Evolutionary conservation across 92 coral and sea anemone species (phyloP).

Genomic region (Porites evermanni): DNA sequence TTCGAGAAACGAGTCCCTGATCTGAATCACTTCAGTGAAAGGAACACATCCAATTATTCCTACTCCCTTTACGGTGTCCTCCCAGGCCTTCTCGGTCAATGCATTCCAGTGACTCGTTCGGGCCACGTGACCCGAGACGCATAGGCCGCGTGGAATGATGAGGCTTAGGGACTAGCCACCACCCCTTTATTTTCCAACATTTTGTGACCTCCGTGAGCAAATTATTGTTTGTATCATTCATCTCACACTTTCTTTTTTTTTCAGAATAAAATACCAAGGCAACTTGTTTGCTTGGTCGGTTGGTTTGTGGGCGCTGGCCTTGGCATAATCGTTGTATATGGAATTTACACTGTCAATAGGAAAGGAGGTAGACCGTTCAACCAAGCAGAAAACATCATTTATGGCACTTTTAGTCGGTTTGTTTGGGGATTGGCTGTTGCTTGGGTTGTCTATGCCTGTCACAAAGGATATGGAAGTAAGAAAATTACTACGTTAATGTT

Average conservation of each 20-base stretch:
- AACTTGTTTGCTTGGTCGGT: conserved; percentile 31
- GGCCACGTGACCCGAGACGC: too few species aligned
- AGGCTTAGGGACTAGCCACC: too few species aligned
- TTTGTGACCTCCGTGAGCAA: not conserved
- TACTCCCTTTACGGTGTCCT: too few species aligned
- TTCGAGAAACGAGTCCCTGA: too few species aligned
- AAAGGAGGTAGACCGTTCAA: conserved; percentile 69
- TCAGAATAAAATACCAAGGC: conserved; percentile 31
- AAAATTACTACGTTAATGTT: not conserved
- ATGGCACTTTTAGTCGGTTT: conserved; percentile 76
- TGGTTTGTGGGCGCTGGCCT: conserved; percentile 71
- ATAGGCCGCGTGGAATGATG: too few species aligned
- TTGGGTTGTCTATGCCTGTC: conserved; percentile 92
- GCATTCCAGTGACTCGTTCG: too few species aligned
- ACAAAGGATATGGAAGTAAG: conserved; percentile 91
- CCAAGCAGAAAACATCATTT: conserved; percentile 73
- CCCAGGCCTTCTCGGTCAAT: too few species aligned
- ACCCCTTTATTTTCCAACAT: too few species aligned
- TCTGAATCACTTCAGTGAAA: too few species aligned
- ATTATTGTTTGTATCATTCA: not conserved
- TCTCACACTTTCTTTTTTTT: not conserved
- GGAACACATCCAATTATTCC: too few species aligned
- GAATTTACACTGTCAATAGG: conserved; percentile 61
- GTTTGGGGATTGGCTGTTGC: conserved; percentile 91
- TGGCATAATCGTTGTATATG: conserved; percentile 74